These are phyloP conservation scores for Poecilia wingei DNA, from an alignment of 2,797 vertebrate species.

Conservation along the genomic window DNA sequence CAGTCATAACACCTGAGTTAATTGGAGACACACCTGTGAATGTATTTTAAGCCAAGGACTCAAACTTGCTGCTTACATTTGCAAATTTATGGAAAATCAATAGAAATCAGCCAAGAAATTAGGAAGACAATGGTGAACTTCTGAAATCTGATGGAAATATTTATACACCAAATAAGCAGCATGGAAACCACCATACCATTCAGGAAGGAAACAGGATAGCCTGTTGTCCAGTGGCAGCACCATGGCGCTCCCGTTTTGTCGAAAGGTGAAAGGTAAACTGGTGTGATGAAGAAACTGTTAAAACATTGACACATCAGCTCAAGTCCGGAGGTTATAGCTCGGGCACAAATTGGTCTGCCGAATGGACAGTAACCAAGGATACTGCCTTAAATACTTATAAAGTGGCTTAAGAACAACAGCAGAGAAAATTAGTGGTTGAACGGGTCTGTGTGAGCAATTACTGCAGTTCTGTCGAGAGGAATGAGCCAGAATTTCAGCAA, in stretches of 20 bases:
- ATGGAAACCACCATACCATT: not conserved
- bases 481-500: not conserved
- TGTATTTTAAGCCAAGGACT: no score
- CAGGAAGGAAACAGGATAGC: not conserved
- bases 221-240: not conserved
- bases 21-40: not conserved
- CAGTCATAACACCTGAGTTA: not conserved
- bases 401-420: not conserved
- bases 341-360: not conserved
- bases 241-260: not conserved
- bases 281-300: not conserved
- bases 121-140: no score
- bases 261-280: not conserved
- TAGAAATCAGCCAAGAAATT: not conserved
- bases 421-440: not conserved
- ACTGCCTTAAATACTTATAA: not conserved
- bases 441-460: not conserved
- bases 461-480: not conserved
- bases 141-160: not conserved
- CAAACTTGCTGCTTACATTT: not conserved
- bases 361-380: not conserved
- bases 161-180: not conserved
- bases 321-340: not conserved
- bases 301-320: not conserved
- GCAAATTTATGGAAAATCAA: not conserved